Percentiles rank a stretch among this genome's conserved stretches.
Evolutionary conservation across 2,797 vertebrate species (phyloP).

Genomic region (Danio kyathit): DNA sequence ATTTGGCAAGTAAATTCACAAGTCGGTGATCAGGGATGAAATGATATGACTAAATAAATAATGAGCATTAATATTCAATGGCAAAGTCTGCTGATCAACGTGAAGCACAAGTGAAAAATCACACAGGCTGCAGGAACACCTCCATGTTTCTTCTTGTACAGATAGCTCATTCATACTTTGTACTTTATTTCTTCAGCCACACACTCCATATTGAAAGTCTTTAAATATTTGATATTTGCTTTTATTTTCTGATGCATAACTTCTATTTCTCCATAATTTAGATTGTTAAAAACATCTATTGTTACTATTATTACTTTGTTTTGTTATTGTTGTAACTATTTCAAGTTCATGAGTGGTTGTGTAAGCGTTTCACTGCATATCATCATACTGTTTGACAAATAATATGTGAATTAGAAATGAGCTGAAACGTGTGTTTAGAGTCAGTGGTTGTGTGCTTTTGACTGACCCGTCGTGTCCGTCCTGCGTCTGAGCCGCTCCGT

Average conservation of each 20-base stretch:
- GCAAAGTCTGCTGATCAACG: background rate
- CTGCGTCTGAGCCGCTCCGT: constrained; percentile 45
- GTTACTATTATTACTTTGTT: no score
- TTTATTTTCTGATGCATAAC: no score
- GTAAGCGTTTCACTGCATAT: constrained; percentile 5
- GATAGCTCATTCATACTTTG: no score
- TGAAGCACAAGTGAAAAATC: background rate
- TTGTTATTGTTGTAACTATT: no score
- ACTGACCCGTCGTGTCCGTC: constrained; percentile 52
- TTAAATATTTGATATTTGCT: no score
- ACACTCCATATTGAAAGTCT: no score
- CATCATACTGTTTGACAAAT: background rate
- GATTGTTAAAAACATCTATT: no score
- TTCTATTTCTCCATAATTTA: no score
- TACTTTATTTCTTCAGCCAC: no score
- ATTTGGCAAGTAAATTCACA: background rate
- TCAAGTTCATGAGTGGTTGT: no score
- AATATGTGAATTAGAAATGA: background rate
- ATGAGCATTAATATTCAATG: constrained; percentile 28
- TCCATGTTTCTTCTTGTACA: no score
- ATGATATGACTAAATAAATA: constrained; percentile 24
- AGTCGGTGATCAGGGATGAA: background rate
- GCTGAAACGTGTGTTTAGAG: background rate
- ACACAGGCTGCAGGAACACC: constrained; percentile 12
- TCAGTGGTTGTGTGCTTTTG: background rate